Evolutionary conservation across 2,113 vertebrate genomes (phyloP).

Genomic region (Phalacrocorax pelagicus): DNA sequence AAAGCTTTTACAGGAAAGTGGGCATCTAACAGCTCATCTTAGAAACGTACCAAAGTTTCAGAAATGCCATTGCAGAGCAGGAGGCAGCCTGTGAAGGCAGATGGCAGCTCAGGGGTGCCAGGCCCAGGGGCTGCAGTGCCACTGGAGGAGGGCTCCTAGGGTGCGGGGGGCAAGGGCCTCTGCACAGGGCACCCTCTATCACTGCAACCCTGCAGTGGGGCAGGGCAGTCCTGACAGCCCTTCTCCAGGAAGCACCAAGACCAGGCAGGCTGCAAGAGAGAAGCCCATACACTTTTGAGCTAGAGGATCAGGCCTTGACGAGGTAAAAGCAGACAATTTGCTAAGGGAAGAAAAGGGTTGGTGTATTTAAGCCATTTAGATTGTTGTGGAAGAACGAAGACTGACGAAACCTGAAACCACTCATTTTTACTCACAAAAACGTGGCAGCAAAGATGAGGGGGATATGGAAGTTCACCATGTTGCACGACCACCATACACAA

Average conservation of each 20-base stretch:
- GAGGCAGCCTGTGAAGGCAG: neutral
- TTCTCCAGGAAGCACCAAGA: neutral
- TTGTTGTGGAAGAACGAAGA: neutral
- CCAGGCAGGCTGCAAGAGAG: neutral
- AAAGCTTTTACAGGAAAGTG: neutral
- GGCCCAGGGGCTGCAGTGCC: too few species aligned
- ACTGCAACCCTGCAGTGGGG: neutral
- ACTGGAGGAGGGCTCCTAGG: neutral
- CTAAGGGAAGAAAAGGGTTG: neutral
- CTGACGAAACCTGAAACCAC: neutral
- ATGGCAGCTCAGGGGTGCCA: neutral
- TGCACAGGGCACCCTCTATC: neutral
- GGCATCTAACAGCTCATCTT: neutral
- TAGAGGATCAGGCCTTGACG: neutral
- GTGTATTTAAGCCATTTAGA: neutral
- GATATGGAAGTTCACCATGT: neutral
- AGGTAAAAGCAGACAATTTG: neutral
- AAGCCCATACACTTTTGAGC: neutral
- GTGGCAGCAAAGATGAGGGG: neutral
- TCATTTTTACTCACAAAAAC: neutral
- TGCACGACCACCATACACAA: neutral
- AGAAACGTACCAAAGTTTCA: neutral
- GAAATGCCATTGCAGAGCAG: neutral
- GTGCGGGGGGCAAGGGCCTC: fast-evolving
- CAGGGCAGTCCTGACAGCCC: neutral